Evolutionary conservation across 2,797 vertebrate genomes (phyloP), one percentile per base, ranked within the genome.

Genomic region (Rhyacichthys aspro): DNA sequence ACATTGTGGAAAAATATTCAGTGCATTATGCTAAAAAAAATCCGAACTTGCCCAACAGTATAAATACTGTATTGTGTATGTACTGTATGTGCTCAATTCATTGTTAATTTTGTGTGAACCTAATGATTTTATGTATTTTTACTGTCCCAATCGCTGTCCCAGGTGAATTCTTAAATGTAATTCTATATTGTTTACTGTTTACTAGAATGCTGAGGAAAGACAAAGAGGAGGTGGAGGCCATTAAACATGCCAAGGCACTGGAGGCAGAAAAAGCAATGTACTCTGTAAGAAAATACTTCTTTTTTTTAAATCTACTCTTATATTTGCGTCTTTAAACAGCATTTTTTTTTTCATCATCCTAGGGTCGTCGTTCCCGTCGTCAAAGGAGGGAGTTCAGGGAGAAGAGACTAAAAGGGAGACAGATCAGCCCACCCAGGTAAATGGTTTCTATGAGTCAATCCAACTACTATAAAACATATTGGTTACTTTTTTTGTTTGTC

Each of bases 181-280:
- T n/a, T 34, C 5, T 48, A 63, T 14, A 43, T 5, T 55, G 32
- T 61, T 38, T 3, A 59, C 11, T 76, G 64, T 80, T 75, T 61
- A 55, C 68, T 83, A 98, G 97, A 90, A 98, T 98, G 97, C 83
- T 98, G 64, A 93, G 95, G 76, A 98, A 98, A 72, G 96, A 98
- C 88, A 98, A 98, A 68, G 96, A 99, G 59, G 97, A 98, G 74
- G 95, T 97, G 0, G 97, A 99, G 82, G 96, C 97, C 55, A 99
- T 99, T 77, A 98, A 99, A 65, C 96, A 98, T 0, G 97, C 97
- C 80, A 99, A 99, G 64, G 97, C 97, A 5, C 74, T 99, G 72
- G 97, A 99, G 71, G 97, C 98, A 4, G 97, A 99, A 75, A 99
- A 98, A 79, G 96, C 97, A 56, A 99, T 99, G 97, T 99, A 99